Evolutionary conservation across 2,113 vertebrate genomes (phyloP).

Genomic region (Corythornis vintsioides): DNA sequence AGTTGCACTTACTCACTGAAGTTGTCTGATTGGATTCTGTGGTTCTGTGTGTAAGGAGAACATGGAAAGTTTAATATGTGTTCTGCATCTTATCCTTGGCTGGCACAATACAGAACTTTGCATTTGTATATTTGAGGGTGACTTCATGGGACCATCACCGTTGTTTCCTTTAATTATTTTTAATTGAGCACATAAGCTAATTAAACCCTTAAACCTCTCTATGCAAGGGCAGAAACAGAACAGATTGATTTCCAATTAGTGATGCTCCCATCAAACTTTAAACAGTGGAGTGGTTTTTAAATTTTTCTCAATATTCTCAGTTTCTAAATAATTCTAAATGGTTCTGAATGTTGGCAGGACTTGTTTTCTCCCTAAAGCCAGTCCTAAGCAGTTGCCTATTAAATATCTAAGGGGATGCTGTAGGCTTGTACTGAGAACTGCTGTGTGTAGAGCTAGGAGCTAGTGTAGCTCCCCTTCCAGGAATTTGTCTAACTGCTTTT

Average conservation of each 20-base stretch:
- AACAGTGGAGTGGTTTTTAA: neutral
- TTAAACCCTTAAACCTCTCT: neutral
- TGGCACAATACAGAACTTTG: neutral
- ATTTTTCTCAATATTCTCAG: neutral
- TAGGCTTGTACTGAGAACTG: neutral
- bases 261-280: neutral
- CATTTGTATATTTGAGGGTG: neutral
- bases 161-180: neutral
- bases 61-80: fast-evolving
- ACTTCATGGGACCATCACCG: neutral
- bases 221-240: neutral
- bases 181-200: neutral
- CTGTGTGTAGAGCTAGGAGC: neutral
- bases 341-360: neutral
- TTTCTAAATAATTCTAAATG: neutral
- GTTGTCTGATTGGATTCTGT: neutral
- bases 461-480: neutral
- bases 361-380: neutral
- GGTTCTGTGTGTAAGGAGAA: neutral
- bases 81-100: neutral
- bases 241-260: neutral
- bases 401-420: neutral
- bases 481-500: neutral
- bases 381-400: neutral
- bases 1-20: neutral